Conservation (phyloP, 2,797 vertebrate genomes). For the Phaenicophaeus curvirostris region DNA sequence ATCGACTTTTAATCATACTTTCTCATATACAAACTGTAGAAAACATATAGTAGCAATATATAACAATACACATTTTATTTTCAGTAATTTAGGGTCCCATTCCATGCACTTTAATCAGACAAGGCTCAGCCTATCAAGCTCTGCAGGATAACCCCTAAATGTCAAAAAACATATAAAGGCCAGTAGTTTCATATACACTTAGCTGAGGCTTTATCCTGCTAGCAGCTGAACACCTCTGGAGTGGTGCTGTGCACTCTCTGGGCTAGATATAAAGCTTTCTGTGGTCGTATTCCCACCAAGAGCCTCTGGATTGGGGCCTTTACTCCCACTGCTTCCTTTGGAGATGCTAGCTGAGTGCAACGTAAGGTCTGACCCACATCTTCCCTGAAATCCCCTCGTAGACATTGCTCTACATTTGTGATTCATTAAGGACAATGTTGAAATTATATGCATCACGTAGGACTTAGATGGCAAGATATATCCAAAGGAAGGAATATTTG, state of each 20-base stretch:
- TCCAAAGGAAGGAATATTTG: slow-evolving; percentile 22
- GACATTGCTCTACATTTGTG: not conserved
- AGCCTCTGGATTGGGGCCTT: not conserved
- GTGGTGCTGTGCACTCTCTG: not conserved
- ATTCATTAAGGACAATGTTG: not conserved
- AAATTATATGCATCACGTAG: slow-evolving; percentile 21
- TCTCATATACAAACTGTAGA: slow-evolving; percentile 81
- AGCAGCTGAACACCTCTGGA: not conserved
- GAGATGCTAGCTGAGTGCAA: not conserved
- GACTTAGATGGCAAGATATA: slow-evolving; percentile 9
- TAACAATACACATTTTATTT: slow-evolving; percentile 75
- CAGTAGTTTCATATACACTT: not conserved
- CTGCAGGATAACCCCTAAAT: not conserved
- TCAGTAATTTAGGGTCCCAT: slow-evolving; percentile 50
- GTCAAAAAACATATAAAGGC: not conserved
- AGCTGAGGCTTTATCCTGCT: not conserved
- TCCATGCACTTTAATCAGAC: not conserved
- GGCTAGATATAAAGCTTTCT: not conserved
- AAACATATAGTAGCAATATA: slow-evolving; percentile 79
- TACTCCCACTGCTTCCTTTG: not conserved
- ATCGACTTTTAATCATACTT: slow-evolving; percentile 86
- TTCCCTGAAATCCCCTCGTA: not conserved
- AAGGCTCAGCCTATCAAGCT: not conserved
- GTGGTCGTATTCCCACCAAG: not conserved
- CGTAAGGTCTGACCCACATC: not conserved